Evolutionary conservation across 2,113 vertebrate genomes (phyloP).

Genomic region (Microtus ochrogaster): DNA sequence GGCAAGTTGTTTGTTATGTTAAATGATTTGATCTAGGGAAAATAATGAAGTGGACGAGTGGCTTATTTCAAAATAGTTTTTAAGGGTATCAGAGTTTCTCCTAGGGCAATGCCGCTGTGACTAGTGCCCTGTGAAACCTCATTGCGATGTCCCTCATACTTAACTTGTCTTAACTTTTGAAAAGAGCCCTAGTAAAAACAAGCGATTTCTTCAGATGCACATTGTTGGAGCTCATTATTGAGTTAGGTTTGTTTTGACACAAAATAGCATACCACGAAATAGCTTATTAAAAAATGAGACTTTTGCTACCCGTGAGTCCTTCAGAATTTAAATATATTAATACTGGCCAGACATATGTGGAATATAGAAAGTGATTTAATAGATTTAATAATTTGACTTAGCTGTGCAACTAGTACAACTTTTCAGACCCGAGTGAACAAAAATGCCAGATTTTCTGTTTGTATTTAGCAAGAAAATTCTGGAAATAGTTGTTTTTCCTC

Average conservation of each 20-base stretch:
- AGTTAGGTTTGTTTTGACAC: background rate
- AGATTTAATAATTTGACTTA: slow-evolving; percentile 1
- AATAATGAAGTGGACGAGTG: background rate
- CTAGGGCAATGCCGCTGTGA: slow-evolving; percentile 70
- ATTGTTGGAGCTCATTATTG: background rate
- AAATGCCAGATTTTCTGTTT: slow-evolving; percentile 22
- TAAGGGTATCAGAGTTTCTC: slow-evolving; percentile 37
- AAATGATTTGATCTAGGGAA: slow-evolving; percentile 40
- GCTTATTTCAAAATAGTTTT: slow-evolving; percentile 60
- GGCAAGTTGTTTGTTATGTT: slow-evolving; percentile 24
- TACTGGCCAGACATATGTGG: slow-evolving; percentile 20
- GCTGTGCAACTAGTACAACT: background rate
- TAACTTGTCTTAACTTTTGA: slow-evolving; percentile 35
- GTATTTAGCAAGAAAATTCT: slow-evolving; percentile 52
- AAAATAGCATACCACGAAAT: background rate
- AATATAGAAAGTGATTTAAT: background rate
- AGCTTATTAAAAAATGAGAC: background rate
- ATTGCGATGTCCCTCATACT: slow-evolving; percentile 64
- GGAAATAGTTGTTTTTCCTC: slow-evolving; percentile 45
- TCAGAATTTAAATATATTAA: slow-evolving; percentile 22
- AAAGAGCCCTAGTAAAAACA: slow-evolving; percentile 16
- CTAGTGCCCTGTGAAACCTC: slow-evolving; percentile 64
- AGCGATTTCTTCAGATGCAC: slow-evolving; percentile 21
- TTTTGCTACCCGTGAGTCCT: background rate
- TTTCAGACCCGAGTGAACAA: background rate